Percentiles rank a stretch among this genome's conserved stretches.
phyloP scores from a whole-genome alignment of 2,888 invertebrate genomes.

The Linnaemya vulpina region DNA sequence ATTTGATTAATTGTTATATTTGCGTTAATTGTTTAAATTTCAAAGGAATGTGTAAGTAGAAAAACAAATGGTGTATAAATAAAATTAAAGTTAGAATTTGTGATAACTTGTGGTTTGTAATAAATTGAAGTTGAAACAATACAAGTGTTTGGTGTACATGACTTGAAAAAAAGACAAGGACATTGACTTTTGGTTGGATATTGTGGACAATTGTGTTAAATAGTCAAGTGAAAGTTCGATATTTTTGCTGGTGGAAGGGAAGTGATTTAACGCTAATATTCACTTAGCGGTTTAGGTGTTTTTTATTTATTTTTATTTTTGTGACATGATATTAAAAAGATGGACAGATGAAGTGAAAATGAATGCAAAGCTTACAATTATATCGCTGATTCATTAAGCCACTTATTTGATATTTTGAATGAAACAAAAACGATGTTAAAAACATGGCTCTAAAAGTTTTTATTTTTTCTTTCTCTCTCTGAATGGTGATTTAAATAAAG shows the following conservation, averaged over 20 bases:
- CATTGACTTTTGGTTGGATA: conserved; percentile 29
- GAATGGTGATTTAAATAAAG: not conserved
- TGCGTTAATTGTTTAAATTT: conserved; percentile 11
- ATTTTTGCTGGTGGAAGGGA: conserved; percentile 23
- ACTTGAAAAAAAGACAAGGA: conserved; percentile 54
- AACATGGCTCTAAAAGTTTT: not conserved
- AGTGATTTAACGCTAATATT: conserved; percentile 34
- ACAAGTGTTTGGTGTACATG: conserved; percentile 45
- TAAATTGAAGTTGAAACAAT: conserved; percentile 6
- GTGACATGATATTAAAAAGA: conserved; percentile 8
- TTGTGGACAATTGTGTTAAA: conserved; percentile 39
- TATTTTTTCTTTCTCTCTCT: not conserved
- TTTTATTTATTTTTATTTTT: not conserved
- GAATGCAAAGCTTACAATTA: conserved; percentile 42
- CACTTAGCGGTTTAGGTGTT: not conserved
- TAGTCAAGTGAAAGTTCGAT: conserved; percentile 34
- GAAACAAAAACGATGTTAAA: conserved; percentile 3
- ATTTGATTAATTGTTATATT: conserved; percentile 33
- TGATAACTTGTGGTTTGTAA: conserved; percentile 50
- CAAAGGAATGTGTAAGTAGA: conserved; percentile 38
- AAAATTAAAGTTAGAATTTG: conserved; percentile 53
- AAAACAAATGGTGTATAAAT: conserved; percentile 59
- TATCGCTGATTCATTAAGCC: conserved; percentile 20
- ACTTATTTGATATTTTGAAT: conserved; percentile 50
- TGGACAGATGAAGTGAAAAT: conserved; percentile 13